Base-by-base conservation (phyloP, 2,113 vertebrate species). In the Saguinus midas region DNA sequence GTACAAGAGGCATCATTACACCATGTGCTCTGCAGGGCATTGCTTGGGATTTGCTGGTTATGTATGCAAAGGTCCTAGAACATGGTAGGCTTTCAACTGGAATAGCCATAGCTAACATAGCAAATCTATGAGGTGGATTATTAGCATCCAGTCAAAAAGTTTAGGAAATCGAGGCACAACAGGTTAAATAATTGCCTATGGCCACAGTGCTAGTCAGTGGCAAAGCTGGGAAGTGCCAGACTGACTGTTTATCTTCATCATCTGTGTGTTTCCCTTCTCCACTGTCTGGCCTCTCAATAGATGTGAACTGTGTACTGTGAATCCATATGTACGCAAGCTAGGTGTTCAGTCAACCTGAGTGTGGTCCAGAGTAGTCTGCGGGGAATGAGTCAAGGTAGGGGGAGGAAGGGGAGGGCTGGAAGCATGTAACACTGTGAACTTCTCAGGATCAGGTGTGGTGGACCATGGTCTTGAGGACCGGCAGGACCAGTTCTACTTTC, bases 1-100 rank as follows among this genome's bases (percentile, higher is more conserved):
- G 14, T 27, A 16, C 27, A 61, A 81, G 1, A 8, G 21, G 21
- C 4, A 6, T 57, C 5, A 0, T 14, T 10, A 52, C 1, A 8
- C 8, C 21, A 20, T 2, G 2, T 18, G 55, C 25, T 92, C 40
- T 61, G 17, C 40, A 43, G 13, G 1, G 0, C 6, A 10, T 4
- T 61, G 4, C 81, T 90, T 55, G 72, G 35, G 32, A 40, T 55
- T 73, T 37, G 10, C 32, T 68, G 55, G 12, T 21, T 76, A 8
- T 29, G n/a, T 8, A 9, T 43, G 25, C 21, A 43, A 76, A 58
- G 2, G 17, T 27, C 32, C 23, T 50, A 8, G 55, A 10, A 45
- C 7, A 1, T 4, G 8, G 40, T 64, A 87, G 20, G 8, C 35
- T 94, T 91, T 72, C 35, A 48, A 43, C 55, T 29, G 61, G 16